Base-by-base conservation (phyloP, 1,140 invertebrate genomes). In the Hypothenemus hampei region DNA sequence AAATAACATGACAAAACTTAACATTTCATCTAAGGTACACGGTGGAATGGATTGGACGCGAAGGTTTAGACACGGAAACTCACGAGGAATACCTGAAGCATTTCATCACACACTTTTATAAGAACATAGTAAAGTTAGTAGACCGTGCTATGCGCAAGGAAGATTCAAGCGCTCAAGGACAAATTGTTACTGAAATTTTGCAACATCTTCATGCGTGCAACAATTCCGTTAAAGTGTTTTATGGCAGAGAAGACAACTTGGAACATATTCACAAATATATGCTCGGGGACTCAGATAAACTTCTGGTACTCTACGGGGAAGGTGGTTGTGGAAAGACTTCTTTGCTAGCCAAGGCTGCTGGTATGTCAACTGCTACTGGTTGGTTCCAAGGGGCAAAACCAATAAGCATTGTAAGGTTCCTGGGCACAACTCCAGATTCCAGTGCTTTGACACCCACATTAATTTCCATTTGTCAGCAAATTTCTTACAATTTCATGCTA, bases 261-360 rank as follows among this genome's bases (percentile, higher is more conserved):
- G 80, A 85, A 46, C 83, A 78, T 58, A 93, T 96, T 29, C 79
- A 88, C 64, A 73, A 83, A 15, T 94, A 98, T 72, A 92, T 98
- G 81, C 75, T 85, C 48, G 89, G 85, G n/a, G 74, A 81, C 51
- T 85, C 82, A 21, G 86, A 91, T 64, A 89, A 92, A 69, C 93
- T 93, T 10, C 75, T 98, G 47, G 87, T 97, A n/a, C 76, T 98
- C 51, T 93, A 93, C 70, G 96, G 96, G 1, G 91, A 93, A 75
- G 91, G 77, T 67, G 96, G 96, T 21, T 98, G 94, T 69, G 96
- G 96, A 1, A 99, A 99, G 75, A 98, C 95, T 3, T 97, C 95
- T 3, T 75, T 98, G 1, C 73, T 98, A 45, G 91, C 96, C 3
- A 97, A 97, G 77, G 88, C 88, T 52, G 91, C 93, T 3, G 87